These are phyloP conservation scores for Lasioglossum vierecki DNA, from an alignment of 2,888 invertebrate genomes.

Conservation along the genomic window DNA sequence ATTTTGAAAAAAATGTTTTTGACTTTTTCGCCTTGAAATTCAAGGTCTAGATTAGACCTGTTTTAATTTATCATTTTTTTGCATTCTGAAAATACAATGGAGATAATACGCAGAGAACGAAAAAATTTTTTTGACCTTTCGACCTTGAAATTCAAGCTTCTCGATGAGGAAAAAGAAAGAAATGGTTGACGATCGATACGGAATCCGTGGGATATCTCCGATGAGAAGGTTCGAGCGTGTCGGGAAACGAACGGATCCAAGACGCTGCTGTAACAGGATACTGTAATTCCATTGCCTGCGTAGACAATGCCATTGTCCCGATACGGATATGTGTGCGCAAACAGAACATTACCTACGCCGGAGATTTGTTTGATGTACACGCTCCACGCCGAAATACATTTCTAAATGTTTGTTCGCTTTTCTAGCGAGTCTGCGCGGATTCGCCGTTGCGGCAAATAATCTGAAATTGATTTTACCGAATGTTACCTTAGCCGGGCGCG, in stretches of 20 bases:
- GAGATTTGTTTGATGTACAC: conserved; percentile 18
- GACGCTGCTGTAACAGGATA: neutral
- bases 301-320: conserved; percentile 36
- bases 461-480: neutral
- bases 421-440: neutral
- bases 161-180: too few species aligned
- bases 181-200: neutral
- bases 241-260: neutral
- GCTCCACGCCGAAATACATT: neutral
- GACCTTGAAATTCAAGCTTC: neutral
- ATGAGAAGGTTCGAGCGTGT: neutral
- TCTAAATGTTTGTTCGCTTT: neutral
- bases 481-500: neutral
- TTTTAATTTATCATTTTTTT: too few species aligned
- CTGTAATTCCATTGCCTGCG: conserved; percentile 23
- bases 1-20: neutral
- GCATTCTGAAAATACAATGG: too few species aligned
- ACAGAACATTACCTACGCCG: conserved; percentile 14
- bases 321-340: conserved; percentile 16
- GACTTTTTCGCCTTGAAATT: neutral
- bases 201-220: neutral
- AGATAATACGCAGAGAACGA: too few species aligned
- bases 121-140: neutral
- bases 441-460: neutral
- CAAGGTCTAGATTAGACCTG: too few species aligned